phyloP scores from a whole-genome alignment of 2,888 invertebrate genomes.

The Euphydryas editha region DNA sequence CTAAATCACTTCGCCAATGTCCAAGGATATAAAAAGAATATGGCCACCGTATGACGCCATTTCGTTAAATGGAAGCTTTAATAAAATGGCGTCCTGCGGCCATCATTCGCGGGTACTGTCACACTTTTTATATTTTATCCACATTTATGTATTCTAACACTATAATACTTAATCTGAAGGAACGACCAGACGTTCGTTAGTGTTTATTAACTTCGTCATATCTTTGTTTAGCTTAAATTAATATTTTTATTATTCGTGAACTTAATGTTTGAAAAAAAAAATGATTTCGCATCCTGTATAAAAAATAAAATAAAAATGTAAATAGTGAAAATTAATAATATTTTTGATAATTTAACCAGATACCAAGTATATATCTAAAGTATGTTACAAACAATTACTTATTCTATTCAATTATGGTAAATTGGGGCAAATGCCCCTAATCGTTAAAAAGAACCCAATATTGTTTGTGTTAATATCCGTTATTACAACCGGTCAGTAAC shows the following conservation, averaged over 20 bases:
- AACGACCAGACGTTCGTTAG: conserved; percentile 27
- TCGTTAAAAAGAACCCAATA: too few relatives aligned
- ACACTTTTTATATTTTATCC: conserved; percentile 45
- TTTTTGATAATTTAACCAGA: too few relatives aligned
- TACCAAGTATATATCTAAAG: too few relatives aligned
- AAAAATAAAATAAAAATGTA: too few relatives aligned
- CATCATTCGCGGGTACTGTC: conserved; percentile 40
- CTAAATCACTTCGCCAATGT: conserved; percentile 37
- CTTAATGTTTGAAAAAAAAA: too few relatives aligned
- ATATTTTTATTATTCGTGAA: background rate
- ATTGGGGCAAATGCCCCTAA: too few relatives aligned
- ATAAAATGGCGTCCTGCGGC: conserved; percentile 44
- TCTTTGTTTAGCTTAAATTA: conserved; percentile 9
- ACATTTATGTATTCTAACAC: conserved; percentile 32
- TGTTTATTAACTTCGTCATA: conserved; percentile 5
- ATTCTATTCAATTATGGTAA: too few relatives aligned
- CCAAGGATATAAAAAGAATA: conserved; percentile 42
- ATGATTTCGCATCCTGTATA: too few relatives aligned
- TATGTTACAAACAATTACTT: too few relatives aligned
- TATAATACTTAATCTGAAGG: conserved; percentile 39
- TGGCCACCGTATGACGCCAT: conserved; percentile 45
- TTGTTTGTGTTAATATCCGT: too few relatives aligned
- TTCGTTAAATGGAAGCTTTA: conserved; percentile 46
- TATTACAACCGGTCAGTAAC: too few relatives aligned
- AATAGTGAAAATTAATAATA: too few relatives aligned